A percentile compares a stretch with the other conserved stretches of the same genome.
Conservation (phyloP, 2,113 vertebrate species). For the Thermophis baileyi region DNA sequence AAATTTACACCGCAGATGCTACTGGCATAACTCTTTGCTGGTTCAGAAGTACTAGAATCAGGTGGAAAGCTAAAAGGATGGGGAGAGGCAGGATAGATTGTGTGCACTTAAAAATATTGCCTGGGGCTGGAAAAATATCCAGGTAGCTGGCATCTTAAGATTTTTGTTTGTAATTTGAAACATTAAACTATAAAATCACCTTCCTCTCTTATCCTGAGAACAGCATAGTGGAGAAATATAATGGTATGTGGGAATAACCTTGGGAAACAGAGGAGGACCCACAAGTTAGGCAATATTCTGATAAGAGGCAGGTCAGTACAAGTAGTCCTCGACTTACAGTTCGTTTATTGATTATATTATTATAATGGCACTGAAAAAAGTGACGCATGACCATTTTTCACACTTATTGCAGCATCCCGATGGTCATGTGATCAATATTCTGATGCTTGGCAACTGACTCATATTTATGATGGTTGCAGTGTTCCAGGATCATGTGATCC, state of each 20-base stretch:
- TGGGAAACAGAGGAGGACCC: not conserved
- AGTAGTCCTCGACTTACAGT: not conserved
- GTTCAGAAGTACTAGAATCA: not conserved
- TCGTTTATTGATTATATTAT: not conserved
- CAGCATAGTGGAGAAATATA: not conserved
- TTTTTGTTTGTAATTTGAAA: not conserved
- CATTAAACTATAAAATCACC: not conserved
- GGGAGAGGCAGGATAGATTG: not conserved
- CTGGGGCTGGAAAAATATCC: not conserved
- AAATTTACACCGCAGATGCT: slow-evolving; percentile 9
- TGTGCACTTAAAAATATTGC: not conserved
- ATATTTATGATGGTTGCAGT: not conserved
- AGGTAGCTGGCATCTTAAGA: not conserved
- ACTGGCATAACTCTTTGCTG: not conserved
- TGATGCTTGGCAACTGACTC: not conserved
- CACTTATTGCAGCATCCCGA: not conserved
- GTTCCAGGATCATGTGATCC: not conserved
- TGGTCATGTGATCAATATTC: not conserved
- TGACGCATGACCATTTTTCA: not conserved
- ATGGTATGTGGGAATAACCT: not conserved
- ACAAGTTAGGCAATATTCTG: not conserved
- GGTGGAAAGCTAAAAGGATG: not conserved
- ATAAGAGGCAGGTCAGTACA: not conserved
- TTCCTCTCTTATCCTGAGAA: not conserved
- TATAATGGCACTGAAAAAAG: not conserved